phyloP scores from a whole-genome alignment of 2,888 invertebrate species.

The Hydrotaea cyrtoneurina region DNA sequence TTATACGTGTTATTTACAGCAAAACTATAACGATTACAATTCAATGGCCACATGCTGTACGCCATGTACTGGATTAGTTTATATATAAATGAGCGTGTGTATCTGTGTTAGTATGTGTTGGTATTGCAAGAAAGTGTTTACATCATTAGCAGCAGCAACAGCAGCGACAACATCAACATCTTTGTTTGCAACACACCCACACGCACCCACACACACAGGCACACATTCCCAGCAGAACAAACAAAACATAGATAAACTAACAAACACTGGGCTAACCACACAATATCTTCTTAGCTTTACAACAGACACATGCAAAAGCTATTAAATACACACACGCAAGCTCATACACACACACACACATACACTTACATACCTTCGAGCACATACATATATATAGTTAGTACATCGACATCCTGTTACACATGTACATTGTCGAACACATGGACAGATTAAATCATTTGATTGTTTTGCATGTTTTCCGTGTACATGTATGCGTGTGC shows the following conservation, averaged over 20 bases:
- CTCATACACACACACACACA: not conserved
- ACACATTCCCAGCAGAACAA: not conserved
- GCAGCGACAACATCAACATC: conserved; percentile 14
- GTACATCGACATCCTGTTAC: not conserved
- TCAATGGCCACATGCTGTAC: too few relatives aligned
- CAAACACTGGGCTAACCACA: conserved; percentile 25
- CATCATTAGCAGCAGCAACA: conserved; percentile 32
- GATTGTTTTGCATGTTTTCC: not conserved
- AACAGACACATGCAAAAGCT: not conserved
- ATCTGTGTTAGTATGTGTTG: not conserved
- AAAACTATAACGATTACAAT: too few relatives aligned
- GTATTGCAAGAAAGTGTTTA: conserved; percentile 3
- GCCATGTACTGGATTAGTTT: too few relatives aligned
- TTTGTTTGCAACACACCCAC: conserved; percentile 1
- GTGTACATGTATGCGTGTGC: not conserved
- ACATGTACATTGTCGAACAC: not conserved
- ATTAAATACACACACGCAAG: not conserved
- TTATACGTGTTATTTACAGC: too few relatives aligned
- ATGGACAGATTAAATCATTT: conserved; percentile 34
- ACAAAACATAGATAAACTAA: conserved; percentile 6
- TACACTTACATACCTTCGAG: not conserved
- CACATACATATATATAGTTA: not conserved
- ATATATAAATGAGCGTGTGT: not conserved
- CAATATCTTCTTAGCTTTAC: conserved; percentile 34
- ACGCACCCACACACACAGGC: not conserved